Conservation (phyloP, 2,797 vertebrate species). For the Megaceryle alcyon region DNA sequence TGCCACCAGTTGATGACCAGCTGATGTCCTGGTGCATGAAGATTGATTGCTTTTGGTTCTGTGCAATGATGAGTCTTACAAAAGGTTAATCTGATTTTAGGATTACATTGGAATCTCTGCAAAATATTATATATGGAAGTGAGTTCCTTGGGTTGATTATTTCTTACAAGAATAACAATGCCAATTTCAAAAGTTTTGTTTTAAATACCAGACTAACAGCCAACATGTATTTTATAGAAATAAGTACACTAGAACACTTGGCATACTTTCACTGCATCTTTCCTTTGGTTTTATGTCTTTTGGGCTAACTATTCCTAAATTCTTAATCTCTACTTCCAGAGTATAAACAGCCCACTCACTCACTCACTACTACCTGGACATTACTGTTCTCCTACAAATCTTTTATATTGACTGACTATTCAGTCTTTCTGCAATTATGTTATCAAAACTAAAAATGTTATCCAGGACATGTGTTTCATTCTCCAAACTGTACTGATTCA, state of each 20-base stretch:
- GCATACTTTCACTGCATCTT: rapidly evolving
- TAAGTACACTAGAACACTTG: not conserved
- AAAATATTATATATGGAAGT: not conserved
- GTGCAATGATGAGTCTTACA: not conserved
- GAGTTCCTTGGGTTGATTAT: not conserved
- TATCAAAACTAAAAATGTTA: not conserved
- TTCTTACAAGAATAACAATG: not conserved
- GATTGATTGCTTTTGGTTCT: not conserved
- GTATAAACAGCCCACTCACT: not conserved
- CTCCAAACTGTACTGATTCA: not conserved
- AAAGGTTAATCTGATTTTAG: not conserved
- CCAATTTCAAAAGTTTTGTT: not conserved
- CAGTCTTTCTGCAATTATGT: not conserved
- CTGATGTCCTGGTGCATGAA: not conserved
- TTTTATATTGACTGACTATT: not conserved
- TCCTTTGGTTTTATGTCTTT: not conserved
- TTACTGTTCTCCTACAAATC: not conserved
- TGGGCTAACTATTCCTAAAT: not conserved
- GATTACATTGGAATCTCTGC: not conserved
- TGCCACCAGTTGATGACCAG: not conserved
- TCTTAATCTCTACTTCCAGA: not conserved
- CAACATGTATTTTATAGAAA: not conserved
- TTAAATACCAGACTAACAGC: not conserved
- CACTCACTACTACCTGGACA: not conserved
- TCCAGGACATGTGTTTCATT: not conserved